A percentile compares a stretch with the other conserved stretches of the same genome.
Conservation (phyloP, 2,888 invertebrate species). For the Pristionchus exspectatus region DNA sequence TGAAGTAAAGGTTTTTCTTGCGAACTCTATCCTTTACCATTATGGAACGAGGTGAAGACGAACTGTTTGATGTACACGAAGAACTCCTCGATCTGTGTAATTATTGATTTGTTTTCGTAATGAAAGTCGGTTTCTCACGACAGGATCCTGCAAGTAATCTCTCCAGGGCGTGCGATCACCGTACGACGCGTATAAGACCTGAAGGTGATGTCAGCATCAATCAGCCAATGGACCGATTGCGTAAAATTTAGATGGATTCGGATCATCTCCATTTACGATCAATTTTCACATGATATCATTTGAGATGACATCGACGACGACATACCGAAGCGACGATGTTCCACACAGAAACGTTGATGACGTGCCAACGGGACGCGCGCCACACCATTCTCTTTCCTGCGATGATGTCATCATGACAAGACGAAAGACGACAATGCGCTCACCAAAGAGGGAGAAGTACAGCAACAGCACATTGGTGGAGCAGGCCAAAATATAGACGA, state of each 20-base stretch:
- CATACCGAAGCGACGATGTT: not conserved
- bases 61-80: slow-evolving; percentile 24
- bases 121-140: too few species aligned
- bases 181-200: slow-evolving; percentile 14
- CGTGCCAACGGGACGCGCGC: slow-evolving; percentile 24
- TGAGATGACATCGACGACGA: too few species aligned
- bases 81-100: not conserved
- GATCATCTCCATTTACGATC: too few species aligned
- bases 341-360: slow-evolving; percentile 29
- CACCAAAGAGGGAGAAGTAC: slow-evolving; percentile 30
- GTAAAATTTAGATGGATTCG: too few species aligned
- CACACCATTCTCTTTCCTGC: slow-evolving; percentile 12
- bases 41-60: slow-evolving; percentile 34
- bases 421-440: not conserved
- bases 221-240: too few species aligned
- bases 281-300: too few species aligned
- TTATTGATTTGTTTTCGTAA: too few species aligned
- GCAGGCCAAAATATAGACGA: not conserved
- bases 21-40: not conserved
- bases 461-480: not conserved
- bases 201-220: not conserved
- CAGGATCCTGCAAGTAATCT: not conserved
- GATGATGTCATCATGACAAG: not conserved
- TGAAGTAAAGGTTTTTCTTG: too few species aligned
- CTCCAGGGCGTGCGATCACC: slow-evolving; percentile 11